Percentiles rank a stretch among this genome's conserved stretches.
phyloP scores from a whole-genome alignment of 2,113 vertebrate species.

The Acrocephalus arundinaceus region DNA sequence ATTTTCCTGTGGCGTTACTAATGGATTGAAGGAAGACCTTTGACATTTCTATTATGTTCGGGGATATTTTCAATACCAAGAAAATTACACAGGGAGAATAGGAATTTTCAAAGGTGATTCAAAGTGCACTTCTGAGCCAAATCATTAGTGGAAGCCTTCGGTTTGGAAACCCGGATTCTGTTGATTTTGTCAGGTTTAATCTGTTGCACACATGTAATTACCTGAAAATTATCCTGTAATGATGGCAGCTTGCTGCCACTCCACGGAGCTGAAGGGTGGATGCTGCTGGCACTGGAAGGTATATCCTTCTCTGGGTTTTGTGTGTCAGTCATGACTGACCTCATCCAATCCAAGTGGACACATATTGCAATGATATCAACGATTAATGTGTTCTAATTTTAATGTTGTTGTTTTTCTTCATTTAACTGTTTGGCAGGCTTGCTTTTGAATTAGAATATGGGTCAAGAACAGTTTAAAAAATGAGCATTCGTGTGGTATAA shows the following conservation, averaged over 20 bases:
- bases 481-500: not conserved
- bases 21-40: not conserved
- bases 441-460: not conserved
- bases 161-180: not conserved
- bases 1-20: not conserved
- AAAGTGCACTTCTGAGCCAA: not conserved
- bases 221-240: not conserved
- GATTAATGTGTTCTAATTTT: not conserved
- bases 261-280: not conserved
- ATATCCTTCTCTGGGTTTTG: not conserved
- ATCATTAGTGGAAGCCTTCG: not conserved
- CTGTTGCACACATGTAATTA: not conserved
- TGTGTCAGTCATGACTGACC: not conserved
- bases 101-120: not conserved
- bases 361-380: not conserved
- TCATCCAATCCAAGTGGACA: not conserved
- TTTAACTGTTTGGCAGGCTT: not conserved
- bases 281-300: not conserved
- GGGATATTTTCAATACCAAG: not conserved
- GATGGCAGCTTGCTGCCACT: not conserved
- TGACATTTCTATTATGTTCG: not conserved
- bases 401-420: not conserved
- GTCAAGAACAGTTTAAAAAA: slow-evolving; percentile 23
- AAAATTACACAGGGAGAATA: not conserved
- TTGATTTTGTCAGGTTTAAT: not conserved